A percentile compares a stretch with the other conserved stretches of the same genome.
Evolutionary conservation across 2,888 invertebrate genomes (phyloP).

Genomic region (Stenodera caucasica): DNA sequence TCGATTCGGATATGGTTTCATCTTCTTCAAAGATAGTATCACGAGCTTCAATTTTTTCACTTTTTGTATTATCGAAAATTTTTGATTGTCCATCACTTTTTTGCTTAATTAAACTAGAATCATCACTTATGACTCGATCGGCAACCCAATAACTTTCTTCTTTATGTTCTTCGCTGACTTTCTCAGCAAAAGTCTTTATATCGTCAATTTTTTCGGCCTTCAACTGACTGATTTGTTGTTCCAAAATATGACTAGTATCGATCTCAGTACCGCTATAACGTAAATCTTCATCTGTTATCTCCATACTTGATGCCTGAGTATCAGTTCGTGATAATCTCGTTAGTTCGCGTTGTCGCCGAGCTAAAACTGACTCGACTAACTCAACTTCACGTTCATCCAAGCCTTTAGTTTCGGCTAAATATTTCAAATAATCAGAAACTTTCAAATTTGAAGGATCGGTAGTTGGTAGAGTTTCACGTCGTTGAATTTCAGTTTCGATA

Average conservation of each 20-base stretch:
- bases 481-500: slow-evolving; percentile 60
- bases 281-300: slow-evolving; percentile 68
- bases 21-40: slow-evolving; percentile 46
- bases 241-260: slow-evolving; percentile 60
- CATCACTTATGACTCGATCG: slow-evolving; percentile 40
- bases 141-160: slow-evolving; percentile 38
- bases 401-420: slow-evolving; percentile 55
- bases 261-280: slow-evolving; percentile 70
- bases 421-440: slow-evolving; percentile 54
- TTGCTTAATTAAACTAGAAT: slow-evolving; percentile 41
- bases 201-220: slow-evolving; percentile 58
- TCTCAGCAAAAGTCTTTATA: slow-evolving; percentile 46
- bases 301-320: slow-evolving; percentile 60
- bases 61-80: slow-evolving; percentile 42
- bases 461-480: slow-evolving; percentile 41
- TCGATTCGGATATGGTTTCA: slow-evolving; percentile 42
- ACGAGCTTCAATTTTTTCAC: slow-evolving; percentile 42
- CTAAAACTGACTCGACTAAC: slow-evolving; percentile 58
- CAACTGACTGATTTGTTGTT: slow-evolving; percentile 54
- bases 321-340: slow-evolving; percentile 54
- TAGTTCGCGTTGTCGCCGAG: slow-evolving; percentile 55
- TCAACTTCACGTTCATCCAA: slow-evolving; percentile 57
- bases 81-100: slow-evolving; percentile 43
- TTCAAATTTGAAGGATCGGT: slow-evolving; percentile 38
- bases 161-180: slow-evolving; percentile 43